Evolutionary conservation across 30 jellyfish, hydroid and myxozoan genomes (phyloP).

Genomic region (Chironex yamaguchii): DNA sequence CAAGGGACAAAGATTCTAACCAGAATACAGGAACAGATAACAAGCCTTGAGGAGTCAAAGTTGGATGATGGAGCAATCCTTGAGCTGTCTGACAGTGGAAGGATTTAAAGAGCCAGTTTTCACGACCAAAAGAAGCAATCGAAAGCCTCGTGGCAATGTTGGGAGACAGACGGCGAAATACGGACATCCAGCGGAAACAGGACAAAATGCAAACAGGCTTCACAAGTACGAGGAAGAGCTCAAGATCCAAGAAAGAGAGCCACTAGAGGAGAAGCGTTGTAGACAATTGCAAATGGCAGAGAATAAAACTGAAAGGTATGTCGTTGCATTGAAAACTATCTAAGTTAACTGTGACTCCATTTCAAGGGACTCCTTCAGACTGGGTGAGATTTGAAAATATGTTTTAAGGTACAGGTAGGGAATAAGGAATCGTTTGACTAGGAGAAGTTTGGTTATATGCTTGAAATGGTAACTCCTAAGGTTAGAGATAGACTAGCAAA

Average conservation of each 20-base stretch:
- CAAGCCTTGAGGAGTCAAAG: conserved; percentile 17
- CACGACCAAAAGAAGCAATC: no score
- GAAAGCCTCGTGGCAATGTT: no score
- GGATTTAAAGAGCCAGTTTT: conserved; percentile 12
- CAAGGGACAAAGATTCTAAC: conserved; percentile 10
- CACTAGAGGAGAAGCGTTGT: no score
- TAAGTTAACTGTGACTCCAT: conserved; percentile 28
- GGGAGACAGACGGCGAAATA: no score
- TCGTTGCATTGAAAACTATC: conserved; percentile 25
- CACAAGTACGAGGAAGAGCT: no score
- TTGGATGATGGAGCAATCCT: conserved; percentile 32
- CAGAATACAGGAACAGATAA: not conserved
- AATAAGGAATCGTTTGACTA: conserved; percentile 30
- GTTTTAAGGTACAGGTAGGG: conserved; percentile 19
- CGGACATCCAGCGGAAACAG: no score
- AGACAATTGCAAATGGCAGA: no score
- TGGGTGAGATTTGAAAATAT: conserved; percentile 38
- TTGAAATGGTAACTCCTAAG: conserved; percentile 16
- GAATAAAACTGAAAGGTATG: conserved; percentile 1
- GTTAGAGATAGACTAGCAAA: conserved; percentile 32
- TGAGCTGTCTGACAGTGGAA: conserved; percentile 25
- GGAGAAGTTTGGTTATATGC: conserved; percentile 25
- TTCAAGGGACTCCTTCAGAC: conserved; percentile 44
- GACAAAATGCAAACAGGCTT: no score
- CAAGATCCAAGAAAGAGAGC: no score